Evolutionary conservation across 2,888 invertebrate species (phyloP), one percentile per base, ranked within the genome.

Genomic region (Drosophila bunnanda): DNA sequence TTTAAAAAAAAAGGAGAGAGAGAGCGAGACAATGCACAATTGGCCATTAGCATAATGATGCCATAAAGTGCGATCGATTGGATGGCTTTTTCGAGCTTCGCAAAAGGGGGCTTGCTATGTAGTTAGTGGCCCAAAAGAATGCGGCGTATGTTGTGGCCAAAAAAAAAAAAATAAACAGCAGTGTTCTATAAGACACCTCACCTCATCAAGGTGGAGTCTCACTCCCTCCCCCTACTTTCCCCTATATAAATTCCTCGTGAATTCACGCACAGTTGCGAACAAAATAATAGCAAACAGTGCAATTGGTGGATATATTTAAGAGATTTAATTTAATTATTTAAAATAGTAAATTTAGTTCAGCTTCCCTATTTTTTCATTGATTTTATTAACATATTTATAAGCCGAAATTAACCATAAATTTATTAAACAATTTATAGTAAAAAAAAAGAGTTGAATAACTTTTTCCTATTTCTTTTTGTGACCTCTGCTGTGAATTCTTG

Each of bases 41-140:
- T 85, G 86, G 41, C 79, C 67, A 88, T 85, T 85, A 85, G 80
- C 84, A 85, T 86, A 85, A 88, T 86, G 80, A 82, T 77, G 88
- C 86, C 78, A 88, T 88, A 85, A 85, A 88, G 57, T 58, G 48
- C 62, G 52, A 48, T 13, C 43, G 53, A 38, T 48, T 28, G 46
- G 36, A 22, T 59, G 13, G 41, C 17, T 20, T 59, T 59, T 59
- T 59, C 15, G 50, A 50, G 50, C 50, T 15, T 50, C 50, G 20
- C 1, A 50, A 15, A 12, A 25, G 25, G 22, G 8, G 68, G 46
- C 48, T 50, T 20, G 50, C 50, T 32, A 50, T 50, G 50, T 22
- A 50, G 59, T 59, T 50, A 75, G 64, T 79, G 62, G 75, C 58
- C 73, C 56, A 78, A 71, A 80, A 70, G 83, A 85, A 80, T 83